These are phyloP conservation scores for Drosophila carrolli DNA, from an alignment of 1,140 invertebrate species.

Conservation along the genomic window DNA sequence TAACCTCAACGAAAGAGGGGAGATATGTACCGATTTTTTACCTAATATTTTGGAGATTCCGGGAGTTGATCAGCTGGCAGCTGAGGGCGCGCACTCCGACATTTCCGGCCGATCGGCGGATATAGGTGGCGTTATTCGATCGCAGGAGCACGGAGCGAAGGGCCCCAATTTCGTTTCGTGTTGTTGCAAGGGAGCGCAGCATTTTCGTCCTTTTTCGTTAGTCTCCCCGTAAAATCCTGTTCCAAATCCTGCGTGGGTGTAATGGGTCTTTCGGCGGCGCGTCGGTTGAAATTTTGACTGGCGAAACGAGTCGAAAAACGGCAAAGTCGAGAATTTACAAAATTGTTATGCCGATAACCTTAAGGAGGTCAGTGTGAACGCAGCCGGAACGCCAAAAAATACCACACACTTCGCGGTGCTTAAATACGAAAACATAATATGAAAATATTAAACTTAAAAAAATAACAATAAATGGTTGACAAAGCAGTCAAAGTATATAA, in stretches of 20 bases:
- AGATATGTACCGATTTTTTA: slow-evolving; percentile 26
- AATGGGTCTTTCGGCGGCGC: slow-evolving; percentile 1
- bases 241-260: slow-evolving; percentile 9
- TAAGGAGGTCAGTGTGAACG: slow-evolving; percentile 41
- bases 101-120: slow-evolving; percentile 27
- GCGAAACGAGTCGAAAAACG: slow-evolving; percentile 17
- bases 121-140: slow-evolving; percentile 31
- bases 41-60: slow-evolving; percentile 62
- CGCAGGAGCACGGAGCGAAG: slow-evolving; percentile 55
- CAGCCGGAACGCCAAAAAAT: slow-evolving; percentile 37
- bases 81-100: slow-evolving; percentile 62
- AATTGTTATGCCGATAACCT: slow-evolving; percentile 41
- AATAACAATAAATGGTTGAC: not conserved
- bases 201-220: slow-evolving; percentile 82
- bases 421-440: slow-evolving; percentile 13
- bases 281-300: slow-evolving; percentile 40
- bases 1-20: slow-evolving; percentile 65
- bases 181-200: slow-evolving; percentile 88
- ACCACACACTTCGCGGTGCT: not conserved
- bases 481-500: not conserved
- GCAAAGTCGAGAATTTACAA: slow-evolving; percentile 33
- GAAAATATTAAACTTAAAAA: not conserved
- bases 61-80: slow-evolving; percentile 43
- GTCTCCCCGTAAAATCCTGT: slow-evolving; percentile 10
- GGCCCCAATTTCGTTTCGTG: slow-evolving; percentile 86